These are phyloP conservation scores for Henricia sp. DNA, from an alignment of 53 echinoderm and acorn worm genomes.

Conservation along the genomic window DNA sequence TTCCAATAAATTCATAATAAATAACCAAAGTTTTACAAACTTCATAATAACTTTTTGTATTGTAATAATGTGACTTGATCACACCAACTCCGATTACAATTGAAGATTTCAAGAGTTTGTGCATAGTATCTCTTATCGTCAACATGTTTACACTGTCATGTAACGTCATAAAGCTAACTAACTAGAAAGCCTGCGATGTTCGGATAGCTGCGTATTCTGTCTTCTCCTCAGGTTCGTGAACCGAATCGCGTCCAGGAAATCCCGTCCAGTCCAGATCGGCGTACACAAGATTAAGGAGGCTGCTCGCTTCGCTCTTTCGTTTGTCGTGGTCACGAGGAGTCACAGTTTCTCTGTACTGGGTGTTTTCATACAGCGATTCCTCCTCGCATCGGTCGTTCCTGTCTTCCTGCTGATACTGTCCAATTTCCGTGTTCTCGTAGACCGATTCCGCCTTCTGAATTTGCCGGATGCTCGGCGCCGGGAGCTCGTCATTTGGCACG, in stretches of 20 bases:
- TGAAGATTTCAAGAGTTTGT: too few species aligned
- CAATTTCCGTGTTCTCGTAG: conserved; percentile 49
- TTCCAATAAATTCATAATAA: too few species aligned
- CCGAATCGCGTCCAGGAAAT: conserved; percentile 16
- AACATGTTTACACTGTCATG: not conserved
- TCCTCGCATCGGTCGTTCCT: too few species aligned
- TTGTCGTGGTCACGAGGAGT: not conserved
- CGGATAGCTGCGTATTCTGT: conserved; percentile 45
- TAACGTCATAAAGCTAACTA: too few species aligned
- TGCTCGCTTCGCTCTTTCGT: conserved; percentile 36
- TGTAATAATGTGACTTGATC: too few species aligned
- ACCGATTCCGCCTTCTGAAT: conserved; percentile 27
- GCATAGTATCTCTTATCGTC: too few species aligned
- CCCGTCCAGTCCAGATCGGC: conserved; percentile 73
- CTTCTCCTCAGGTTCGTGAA: conserved; percentile 33
- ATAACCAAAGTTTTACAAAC: too few species aligned
- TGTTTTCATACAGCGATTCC: conserved; percentile 43
- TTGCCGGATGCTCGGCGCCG: conserved; percentile 1
- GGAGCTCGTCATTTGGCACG: conserved; percentile 3
- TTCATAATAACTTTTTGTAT: too few species aligned
- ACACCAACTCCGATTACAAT: too few species aligned
- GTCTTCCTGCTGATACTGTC: not conserved
- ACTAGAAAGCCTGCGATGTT: conserved; percentile 12
- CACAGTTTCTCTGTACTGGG: conserved; percentile 1
- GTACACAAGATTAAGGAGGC: conserved; percentile 60